Conservation (phyloP, 1,140 invertebrate species). For the Drosophila sturtevanti region DNA sequence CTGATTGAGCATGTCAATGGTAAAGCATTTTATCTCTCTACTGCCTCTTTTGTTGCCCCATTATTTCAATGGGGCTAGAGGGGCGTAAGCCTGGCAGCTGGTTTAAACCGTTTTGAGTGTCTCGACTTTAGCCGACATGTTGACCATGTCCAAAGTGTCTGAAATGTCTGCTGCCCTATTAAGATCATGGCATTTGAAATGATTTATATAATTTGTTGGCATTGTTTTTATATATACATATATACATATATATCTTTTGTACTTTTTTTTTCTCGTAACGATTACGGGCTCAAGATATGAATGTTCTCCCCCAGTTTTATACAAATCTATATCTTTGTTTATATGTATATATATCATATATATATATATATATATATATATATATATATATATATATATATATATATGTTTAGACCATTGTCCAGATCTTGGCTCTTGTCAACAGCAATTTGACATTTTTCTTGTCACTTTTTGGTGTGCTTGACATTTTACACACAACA, state of each 20-base stretch:
- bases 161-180: conserved; percentile 75
- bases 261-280: conserved; percentile 4
- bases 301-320: too few relatives aligned
- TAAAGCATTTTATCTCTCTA: too few relatives aligned
- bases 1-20: too few relatives aligned
- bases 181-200: conserved; percentile 71
- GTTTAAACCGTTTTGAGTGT: conserved; percentile 24
- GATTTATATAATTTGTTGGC: conserved; percentile 74
- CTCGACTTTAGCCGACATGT: conserved; percentile 46
- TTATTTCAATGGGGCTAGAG: neutral
- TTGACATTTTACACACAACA: conserved; percentile 76
- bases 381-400: conserved; percentile 15
- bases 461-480: conserved; percentile 68
- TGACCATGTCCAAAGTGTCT: conserved; percentile 62
- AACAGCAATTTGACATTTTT: conserved; percentile 74
- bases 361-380: conserved; percentile 26
- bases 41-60: too few relatives aligned
- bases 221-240: conserved; percentile 48
- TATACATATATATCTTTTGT: neutral
- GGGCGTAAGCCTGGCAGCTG: conserved; percentile 63
- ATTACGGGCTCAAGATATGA: conserved; percentile 62
- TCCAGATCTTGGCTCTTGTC: conserved; percentile 54
- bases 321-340: too few relatives aligned
- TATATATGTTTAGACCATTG: conserved; percentile 41
- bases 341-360: conserved; percentile 31